phyloP scores from a whole-genome alignment of 2,888 invertebrate species.

The Dorcus parallelipipedus region DNA sequence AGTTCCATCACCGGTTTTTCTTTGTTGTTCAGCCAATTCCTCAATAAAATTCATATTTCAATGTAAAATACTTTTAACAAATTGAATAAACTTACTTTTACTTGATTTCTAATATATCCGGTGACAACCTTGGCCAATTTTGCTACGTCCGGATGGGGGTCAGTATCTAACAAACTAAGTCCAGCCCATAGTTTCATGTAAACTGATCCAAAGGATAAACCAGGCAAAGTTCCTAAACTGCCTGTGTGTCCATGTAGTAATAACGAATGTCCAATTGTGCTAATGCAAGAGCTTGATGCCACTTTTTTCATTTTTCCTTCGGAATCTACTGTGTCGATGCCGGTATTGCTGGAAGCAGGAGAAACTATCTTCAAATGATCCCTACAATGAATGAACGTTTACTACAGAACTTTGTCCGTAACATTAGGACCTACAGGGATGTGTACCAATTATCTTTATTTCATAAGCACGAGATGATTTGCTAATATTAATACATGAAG shows the following conservation, averaged over 20 bases:
- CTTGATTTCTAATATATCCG: conserved; percentile 70
- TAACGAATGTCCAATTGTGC: conserved; percentile 51
- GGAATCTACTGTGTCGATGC: conserved; percentile 23
- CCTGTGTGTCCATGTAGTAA: conserved; percentile 32
- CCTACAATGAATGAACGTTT: conserved; percentile 4
- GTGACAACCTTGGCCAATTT: conserved; percentile 76
- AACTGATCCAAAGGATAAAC: conserved; percentile 61
- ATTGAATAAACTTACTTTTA: conserved; percentile 48
- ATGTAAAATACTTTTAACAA: not conserved
- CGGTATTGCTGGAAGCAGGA: conserved; percentile 20
- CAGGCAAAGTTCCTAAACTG: conserved; percentile 51
- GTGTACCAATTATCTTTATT: not conserved
- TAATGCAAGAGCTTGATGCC: conserved; percentile 68
- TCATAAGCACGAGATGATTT: too few relatives aligned
- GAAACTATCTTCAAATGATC: conserved; percentile 26
- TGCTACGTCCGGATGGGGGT: conserved; percentile 85
- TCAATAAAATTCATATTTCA: not conserved
- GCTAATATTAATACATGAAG: too few relatives aligned
- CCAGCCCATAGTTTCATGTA: conserved; percentile 89
- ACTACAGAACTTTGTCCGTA: not conserved
- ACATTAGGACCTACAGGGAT: not conserved
- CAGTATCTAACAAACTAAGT: conserved; percentile 71
- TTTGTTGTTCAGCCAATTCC: conserved; percentile 9
- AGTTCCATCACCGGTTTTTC: conserved; percentile 15
- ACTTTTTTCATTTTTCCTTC: conserved; percentile 56